These are phyloP conservation scores for Sussaba pulchella DNA, from an alignment of 2,888 invertebrate species.

Conservation along the genomic window DNA sequence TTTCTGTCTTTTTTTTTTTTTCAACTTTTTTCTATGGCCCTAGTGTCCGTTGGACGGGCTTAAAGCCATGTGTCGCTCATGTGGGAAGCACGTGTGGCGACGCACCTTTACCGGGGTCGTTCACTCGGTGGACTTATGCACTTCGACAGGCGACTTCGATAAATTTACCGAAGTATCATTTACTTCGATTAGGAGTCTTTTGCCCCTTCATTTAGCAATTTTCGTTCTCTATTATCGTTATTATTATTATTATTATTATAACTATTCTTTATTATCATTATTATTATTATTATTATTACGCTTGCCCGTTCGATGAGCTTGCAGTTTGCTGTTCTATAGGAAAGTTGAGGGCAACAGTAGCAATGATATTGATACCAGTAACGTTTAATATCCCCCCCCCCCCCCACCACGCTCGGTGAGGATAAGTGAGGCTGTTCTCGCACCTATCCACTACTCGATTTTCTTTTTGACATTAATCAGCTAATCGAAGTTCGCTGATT, in stretches of 20 bases:
- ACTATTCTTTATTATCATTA: too few relatives aligned
- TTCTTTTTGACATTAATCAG: conserved; percentile 68
- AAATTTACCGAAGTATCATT: conserved; percentile 5
- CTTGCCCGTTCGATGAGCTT: not conserved
- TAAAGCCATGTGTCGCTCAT: conserved; percentile 49
- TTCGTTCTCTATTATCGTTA: not conserved
- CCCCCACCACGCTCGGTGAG: conserved; percentile 36
- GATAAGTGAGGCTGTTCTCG: conserved; percentile 46
- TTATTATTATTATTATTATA: not conserved
- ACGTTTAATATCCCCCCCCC: conserved; percentile 43
- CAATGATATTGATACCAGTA: conserved; percentile 62
- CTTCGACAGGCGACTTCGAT: conserved; percentile 1
- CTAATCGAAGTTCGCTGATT: conserved; percentile 70
- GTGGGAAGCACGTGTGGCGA: conserved; percentile 53
- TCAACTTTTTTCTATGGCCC: conserved; percentile 56
- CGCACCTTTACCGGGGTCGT: conserved; percentile 45
- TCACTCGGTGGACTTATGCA: conserved; percentile 8
- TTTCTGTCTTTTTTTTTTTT: conserved; percentile 48
- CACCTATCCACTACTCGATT: conserved; percentile 61
- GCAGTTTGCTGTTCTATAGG: conserved; percentile 3
- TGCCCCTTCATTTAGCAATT: not conserved
- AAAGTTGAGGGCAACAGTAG: conserved; percentile 59
- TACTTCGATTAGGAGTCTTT: not conserved
- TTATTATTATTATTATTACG: not conserved
- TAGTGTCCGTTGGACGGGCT: conserved; percentile 42